A percentile compares a stretch with the other conserved stretches of the same genome.
phyloP scores from a whole-genome alignment of 1,140 invertebrate species.

The Vanessa atalanta region DNA sequence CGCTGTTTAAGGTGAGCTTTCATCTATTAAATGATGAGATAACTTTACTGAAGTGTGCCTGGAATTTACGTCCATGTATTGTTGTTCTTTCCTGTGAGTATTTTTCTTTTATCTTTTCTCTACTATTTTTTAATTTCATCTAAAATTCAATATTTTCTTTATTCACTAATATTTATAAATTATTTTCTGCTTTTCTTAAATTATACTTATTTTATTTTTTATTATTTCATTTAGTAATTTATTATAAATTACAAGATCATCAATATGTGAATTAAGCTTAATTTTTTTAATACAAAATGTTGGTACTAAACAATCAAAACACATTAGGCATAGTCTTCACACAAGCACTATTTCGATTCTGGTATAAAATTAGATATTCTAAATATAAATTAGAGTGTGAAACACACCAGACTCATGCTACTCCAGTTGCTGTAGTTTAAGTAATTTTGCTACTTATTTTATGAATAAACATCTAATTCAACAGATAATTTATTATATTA shows the following conservation, averaged over 20 bases:
- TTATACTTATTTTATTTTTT: no score
- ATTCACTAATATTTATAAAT: slow-evolving; percentile 1
- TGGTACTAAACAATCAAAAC: no score
- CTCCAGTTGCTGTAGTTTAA: neutral
- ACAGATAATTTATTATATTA: no score
- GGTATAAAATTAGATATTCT: neutral
- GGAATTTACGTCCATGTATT: slow-evolving; percentile 77
- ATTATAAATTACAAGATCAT: no score
- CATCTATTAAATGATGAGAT: slow-evolving; percentile 46
- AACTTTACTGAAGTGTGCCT: slow-evolving; percentile 51
- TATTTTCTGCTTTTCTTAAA: neutral
- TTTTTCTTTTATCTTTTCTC: slow-evolving; percentile 37
- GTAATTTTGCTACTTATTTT: neutral
- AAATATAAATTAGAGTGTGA: neutral
- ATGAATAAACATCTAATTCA: neutral
- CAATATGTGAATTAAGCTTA: no score
- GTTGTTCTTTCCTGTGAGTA: slow-evolving; percentile 79
- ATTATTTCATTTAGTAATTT: no score
- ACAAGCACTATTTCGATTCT: neutral
- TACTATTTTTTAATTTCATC: slow-evolving; percentile 9
- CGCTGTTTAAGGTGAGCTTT: slow-evolving; percentile 38
- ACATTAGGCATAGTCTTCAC: no score
- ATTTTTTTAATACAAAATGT: no score
- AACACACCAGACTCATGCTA: neutral
- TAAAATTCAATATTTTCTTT: neutral